Evolutionary conservation across 1,140 invertebrate species (phyloP), one percentile per base, ranked within the genome.

Genomic region (Drosophila sproati): DNA sequence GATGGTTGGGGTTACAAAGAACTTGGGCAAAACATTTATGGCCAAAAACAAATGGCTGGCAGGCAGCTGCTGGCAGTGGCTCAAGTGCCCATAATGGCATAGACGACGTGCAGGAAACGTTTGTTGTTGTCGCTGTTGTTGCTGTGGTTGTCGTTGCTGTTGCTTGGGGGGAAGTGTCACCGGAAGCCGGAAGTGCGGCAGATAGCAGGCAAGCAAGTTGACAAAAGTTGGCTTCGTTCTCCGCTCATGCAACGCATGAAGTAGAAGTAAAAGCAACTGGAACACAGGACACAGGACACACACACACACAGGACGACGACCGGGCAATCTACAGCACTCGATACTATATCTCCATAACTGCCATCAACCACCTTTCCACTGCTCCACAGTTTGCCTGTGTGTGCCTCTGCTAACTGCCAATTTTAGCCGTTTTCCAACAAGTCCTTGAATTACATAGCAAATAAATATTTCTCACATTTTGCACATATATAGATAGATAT

Each of bases 81-180:
- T 88, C 85, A 88, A 88, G 83, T 88, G 83, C 80, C 85, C 77
- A 88, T 88, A 89, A 88, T 88, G 80, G 69, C 83, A 83, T 88
- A 88, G 83, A 88, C 83, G 82, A 88, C 73, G 85, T 83, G 75
- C 83, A 88, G 83, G 83, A 88, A 83, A 85, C 63, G 45, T 39
- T 51, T 66, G 20, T 35, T 74, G 60, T 75, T 70, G 31, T 37
- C 47, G 43, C 29, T 39, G 60, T 51, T 71, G 45, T 29, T 51
- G 68, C 7, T 80, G 66, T 54, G 72, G 62, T 74, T 73, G 54
- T 12, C 71, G 71, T 57, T 29, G 54, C 28, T 41, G 43, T 28
- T 56, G 56, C 41, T 72, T 56, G 50, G 39, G 82, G 55, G 83
- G 83, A 89, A 88, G 83, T 87, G 85, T 87, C 80, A 83, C 83